Evolutionary conservation across 2,888 invertebrate species (phyloP).

Genomic region (Carterocephalus palaemon): DNA sequence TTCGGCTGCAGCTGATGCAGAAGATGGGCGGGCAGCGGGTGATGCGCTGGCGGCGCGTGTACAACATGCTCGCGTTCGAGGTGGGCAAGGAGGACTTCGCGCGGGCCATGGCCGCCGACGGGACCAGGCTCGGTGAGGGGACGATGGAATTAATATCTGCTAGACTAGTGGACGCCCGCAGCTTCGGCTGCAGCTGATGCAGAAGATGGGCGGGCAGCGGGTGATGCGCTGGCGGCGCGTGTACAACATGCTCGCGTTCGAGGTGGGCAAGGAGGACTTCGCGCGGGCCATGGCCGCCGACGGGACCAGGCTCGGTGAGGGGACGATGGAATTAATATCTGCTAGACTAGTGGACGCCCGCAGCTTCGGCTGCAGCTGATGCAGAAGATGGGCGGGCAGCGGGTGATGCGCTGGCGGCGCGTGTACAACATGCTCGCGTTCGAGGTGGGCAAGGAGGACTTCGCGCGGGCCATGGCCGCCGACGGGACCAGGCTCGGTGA

Average conservation of each 20-base stretch:
- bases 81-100: slow-evolving; percentile 31
- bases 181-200: slow-evolving; percentile 38
- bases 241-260: slow-evolving; percentile 48
- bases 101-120: slow-evolving; percentile 43
- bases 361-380: no score
- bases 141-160: no score
- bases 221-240: slow-evolving; percentile 39
- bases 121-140: slow-evolving; percentile 42
- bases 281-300: slow-evolving; percentile 41
- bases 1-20: slow-evolving; percentile 38
- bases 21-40: slow-evolving; percentile 31
- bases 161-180: no score
- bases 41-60: slow-evolving; percentile 41
- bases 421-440: no score
- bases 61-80: slow-evolving; percentile 46
- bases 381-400: no score
- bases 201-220: slow-evolving; percentile 30
- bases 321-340: no score
- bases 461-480: no score
- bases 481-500: no score
- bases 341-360: no score
- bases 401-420: no score
- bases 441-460: no score
- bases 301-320: slow-evolving; percentile 43
- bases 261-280: slow-evolving; percentile 32